Percentiles rank a stretch among this genome's conserved stretches.
These are phyloP conservation scores for Nyctalus aviator DNA, from an alignment of 2,797 vertebrate species.

Conservation along the genomic window DNA sequence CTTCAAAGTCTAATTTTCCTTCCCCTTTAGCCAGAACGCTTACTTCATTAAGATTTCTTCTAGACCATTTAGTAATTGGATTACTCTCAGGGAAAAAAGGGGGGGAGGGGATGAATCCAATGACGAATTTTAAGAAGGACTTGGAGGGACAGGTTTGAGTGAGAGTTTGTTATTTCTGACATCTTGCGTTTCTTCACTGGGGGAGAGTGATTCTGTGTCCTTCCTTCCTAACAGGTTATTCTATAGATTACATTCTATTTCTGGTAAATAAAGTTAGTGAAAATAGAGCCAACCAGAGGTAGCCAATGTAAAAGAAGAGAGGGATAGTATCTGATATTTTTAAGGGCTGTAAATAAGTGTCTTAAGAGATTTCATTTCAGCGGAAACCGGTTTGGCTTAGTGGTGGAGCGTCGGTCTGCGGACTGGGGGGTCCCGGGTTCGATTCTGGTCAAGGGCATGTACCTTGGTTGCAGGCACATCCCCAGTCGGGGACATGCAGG, in stretches of 20 bases:
- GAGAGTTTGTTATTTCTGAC: constrained; percentile 1
- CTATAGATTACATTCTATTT: background rate
- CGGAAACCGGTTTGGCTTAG: too few species aligned
- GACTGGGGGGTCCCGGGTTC: too few species aligned
- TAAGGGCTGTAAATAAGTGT: background rate
- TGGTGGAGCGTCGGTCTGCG: too few species aligned
- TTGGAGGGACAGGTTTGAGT: background rate
- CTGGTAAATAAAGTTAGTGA: background rate
- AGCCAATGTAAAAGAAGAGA: background rate
- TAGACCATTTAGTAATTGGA: constrained; percentile 62
- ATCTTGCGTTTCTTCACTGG: background rate
- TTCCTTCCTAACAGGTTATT: background rate
- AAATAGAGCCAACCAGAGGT: background rate
- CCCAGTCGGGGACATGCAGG: too few species aligned
- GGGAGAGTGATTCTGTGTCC: background rate
- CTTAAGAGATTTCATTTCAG: background rate
- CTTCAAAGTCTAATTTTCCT: constrained; percentile 76
- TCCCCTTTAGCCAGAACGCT: constrained; percentile 39
- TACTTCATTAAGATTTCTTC: constrained; percentile 60
- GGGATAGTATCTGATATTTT: background rate
- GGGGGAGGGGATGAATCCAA: background rate
- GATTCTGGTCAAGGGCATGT: too few species aligned
- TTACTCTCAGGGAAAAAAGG: background rate
- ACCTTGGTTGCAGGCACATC: too few species aligned
- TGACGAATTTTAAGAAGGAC: constrained; percentile 51